These are phyloP conservation scores for Melanaphis sacchari DNA, from an alignment of 1,140 invertebrate genomes.

Conservation along the genomic window DNA sequence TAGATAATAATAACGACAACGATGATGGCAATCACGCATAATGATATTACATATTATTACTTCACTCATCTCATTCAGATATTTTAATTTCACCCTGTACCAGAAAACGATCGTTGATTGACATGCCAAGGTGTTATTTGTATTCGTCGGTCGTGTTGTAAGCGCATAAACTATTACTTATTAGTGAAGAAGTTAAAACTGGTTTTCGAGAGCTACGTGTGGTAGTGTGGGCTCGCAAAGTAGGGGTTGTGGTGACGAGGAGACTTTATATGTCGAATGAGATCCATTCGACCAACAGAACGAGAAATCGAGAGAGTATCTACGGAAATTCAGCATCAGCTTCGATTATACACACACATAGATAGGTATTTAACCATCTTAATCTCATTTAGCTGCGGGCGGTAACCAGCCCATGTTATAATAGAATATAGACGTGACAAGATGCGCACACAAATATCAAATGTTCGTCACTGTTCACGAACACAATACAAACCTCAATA, in stretches of 20 bases:
- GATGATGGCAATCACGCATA: neutral
- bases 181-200: slow-evolving; percentile 36
- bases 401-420: neutral
- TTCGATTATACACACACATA: neutral
- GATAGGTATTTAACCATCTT: neutral
- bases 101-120: slow-evolving; percentile 15
- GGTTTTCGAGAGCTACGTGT: slow-evolving; percentile 10
- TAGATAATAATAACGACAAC: neutral
- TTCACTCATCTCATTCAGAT: neutral
- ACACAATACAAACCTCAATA: neutral
- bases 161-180: slow-evolving; percentile 34
- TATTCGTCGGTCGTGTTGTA: slow-evolving; percentile 20
- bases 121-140: slow-evolving; percentile 24
- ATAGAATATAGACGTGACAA: neutral
- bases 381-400: neutral
- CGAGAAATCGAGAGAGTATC: slow-evolving; percentile 32
- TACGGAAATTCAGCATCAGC: neutral
- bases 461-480: neutral
- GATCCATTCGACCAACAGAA: neutral
- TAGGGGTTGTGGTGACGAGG: neutral
- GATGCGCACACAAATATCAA: neutral
- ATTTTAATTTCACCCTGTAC: slow-evolving; percentile 33
- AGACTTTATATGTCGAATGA: slow-evolving; percentile 18
- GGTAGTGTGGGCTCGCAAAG: neutral
- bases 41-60: neutral